These are phyloP conservation scores for Eristalis pertinax DNA, from an alignment of 2,888 invertebrate species.

Conservation along the genomic window DNA sequence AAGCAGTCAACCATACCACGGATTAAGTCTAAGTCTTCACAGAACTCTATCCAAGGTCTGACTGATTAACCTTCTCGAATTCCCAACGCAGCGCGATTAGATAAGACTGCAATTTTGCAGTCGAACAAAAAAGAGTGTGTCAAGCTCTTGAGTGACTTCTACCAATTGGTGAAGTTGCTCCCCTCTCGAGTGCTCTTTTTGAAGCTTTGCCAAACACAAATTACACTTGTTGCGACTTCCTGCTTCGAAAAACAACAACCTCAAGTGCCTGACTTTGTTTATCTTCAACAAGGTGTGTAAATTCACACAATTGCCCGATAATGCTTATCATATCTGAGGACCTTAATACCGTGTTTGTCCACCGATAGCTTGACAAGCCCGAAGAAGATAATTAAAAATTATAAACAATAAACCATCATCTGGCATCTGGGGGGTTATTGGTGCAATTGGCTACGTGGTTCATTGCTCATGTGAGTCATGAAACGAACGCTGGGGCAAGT, in stretches of 20 bases:
- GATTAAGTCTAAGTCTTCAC: too few species aligned
- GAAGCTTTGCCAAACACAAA: too few species aligned
- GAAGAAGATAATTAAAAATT: not conserved
- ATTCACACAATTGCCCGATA: not conserved
- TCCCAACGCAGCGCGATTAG: too few species aligned
- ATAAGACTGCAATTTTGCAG: too few species aligned
- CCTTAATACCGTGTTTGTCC: not conserved
- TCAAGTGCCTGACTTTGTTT: not conserved
- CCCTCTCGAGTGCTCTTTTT: too few species aligned
- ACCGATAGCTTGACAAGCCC: not conserved
- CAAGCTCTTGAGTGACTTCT: too few species aligned
- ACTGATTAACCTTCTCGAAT: too few species aligned
- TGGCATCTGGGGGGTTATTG: not conserved
- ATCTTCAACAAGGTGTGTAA: not conserved
- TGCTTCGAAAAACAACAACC: not conserved
- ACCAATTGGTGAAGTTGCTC: too few species aligned
- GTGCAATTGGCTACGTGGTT: not conserved
- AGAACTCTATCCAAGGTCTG: too few species aligned
- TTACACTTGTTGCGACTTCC: not conserved
- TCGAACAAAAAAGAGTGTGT: too few species aligned
- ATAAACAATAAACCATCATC: not conserved
- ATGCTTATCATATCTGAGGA: not conserved
- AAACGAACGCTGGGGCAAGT: too few species aligned
- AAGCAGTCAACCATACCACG: too few species aligned
- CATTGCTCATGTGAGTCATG: not conserved